phyloP scores from a whole-genome alignment of 1,140 invertebrate genomes.

The Ceratina japonica region DNA sequence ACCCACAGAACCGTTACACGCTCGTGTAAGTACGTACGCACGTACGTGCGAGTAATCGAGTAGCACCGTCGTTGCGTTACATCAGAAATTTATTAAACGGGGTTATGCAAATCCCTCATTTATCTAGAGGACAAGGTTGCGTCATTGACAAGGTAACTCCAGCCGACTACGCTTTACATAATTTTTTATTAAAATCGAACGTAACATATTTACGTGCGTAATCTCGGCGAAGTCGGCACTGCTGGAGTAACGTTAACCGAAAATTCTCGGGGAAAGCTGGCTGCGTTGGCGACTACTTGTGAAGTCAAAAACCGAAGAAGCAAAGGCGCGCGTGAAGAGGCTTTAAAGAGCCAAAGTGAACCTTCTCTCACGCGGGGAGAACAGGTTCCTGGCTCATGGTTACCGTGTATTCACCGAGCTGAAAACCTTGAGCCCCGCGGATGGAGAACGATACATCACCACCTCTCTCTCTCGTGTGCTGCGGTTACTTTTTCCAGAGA shows the following conservation, averaged over 20 bases:
- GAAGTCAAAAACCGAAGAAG: slow-evolving; percentile 26
- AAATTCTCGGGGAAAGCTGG: too few species aligned
- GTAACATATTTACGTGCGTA: too few species aligned
- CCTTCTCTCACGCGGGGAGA: slow-evolving; percentile 63
- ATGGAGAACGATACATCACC: slow-evolving; percentile 38
- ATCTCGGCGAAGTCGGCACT: too few species aligned
- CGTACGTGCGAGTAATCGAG: not conserved
- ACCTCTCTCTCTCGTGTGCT: slow-evolving; percentile 41
- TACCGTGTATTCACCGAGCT: slow-evolving; percentile 78
- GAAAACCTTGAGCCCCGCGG: slow-evolving; percentile 76
- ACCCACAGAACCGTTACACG: slow-evolving; percentile 19
- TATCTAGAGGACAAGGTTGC: not conserved
- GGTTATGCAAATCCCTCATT: not conserved
- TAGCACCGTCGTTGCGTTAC: not conserved
- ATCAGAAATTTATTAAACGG: not conserved
- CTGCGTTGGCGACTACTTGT: too few species aligned
- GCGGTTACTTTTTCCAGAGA: slow-evolving; percentile 48
- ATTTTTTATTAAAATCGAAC: not conserved
- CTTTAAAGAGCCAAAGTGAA: slow-evolving; percentile 70
- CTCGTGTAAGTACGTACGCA: not conserved
- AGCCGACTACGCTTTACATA: not conserved
- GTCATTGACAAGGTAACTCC: not conserved
- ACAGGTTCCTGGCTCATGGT: slow-evolving; percentile 78
- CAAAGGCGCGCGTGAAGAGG: slow-evolving; percentile 30
- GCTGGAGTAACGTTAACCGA: too few species aligned